Conservation (phyloP, 1,140 invertebrate species). For the Zophobas morio region DNA sequence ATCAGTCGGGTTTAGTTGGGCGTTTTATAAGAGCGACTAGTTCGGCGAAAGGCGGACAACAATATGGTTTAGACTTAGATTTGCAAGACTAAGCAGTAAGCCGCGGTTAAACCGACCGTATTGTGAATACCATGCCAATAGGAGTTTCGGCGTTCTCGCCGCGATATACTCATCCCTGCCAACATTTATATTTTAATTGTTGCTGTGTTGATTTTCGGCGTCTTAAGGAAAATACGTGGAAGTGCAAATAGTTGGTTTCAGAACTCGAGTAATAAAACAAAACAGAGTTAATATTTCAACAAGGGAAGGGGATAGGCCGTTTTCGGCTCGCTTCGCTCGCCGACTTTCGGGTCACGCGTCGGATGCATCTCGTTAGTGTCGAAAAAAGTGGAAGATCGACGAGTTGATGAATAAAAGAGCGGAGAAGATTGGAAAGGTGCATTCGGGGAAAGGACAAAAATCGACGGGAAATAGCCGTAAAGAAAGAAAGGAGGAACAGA, state of each 20-base stretch:
- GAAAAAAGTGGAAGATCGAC: no score
- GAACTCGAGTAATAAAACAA: not conserved
- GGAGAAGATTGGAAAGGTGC: no score
- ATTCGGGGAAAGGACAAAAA: no score
- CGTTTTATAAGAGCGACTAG: conserved; percentile 24
- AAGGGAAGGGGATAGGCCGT: no score
- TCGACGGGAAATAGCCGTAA: not conserved
- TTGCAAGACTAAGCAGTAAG: conserved; percentile 35
- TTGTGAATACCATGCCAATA: conserved; percentile 18
- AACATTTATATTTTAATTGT: conserved; percentile 21
- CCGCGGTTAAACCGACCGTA: conserved; percentile 21
- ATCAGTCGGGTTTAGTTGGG: conserved; percentile 13
- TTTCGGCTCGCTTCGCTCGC: no score
- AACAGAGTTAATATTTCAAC: not conserved
- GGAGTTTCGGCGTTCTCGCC: conserved; percentile 4
- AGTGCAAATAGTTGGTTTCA: not conserved
- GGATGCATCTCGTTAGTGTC: no score
- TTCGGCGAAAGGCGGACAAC: conserved; percentile 17
- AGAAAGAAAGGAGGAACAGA: not conserved
- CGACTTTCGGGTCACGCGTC: no score
- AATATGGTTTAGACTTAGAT: conserved; percentile 33
- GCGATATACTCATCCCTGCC: not conserved
- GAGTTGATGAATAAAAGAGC: no score
- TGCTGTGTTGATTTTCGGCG: conserved; percentile 8
- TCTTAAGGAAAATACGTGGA: not conserved